A percentile compares a stretch with the other conserved stretches of the same genome.
These are phyloP conservation scores for Channa argus DNA, from an alignment of 2,113 vertebrate genomes.

Conservation along the genomic window DNA sequence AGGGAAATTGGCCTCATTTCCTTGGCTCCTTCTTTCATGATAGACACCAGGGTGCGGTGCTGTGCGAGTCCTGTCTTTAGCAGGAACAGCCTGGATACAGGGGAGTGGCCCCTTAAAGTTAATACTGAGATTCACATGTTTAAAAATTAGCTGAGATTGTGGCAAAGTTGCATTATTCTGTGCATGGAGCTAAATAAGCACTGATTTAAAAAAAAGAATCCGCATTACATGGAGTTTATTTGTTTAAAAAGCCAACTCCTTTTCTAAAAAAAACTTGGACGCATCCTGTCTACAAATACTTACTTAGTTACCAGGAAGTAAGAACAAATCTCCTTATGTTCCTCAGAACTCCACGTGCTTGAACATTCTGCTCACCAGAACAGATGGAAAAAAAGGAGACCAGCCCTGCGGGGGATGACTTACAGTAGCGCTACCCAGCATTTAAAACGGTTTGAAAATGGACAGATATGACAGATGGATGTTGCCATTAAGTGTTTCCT, in stretches of 20 bases:
- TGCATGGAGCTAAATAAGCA: not conserved
- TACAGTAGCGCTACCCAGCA: not conserved
- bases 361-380: slow-evolving; percentile 16
- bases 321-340: slow-evolving; percentile 25
- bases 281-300: too few relatives aligned
- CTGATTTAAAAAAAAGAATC: not conserved
- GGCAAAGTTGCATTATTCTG: not conserved
- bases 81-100: slow-evolving; percentile 13
- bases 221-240: not conserved
- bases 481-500: slow-evolving; percentile 20
- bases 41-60: slow-evolving; percentile 30
- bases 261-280: not conserved
- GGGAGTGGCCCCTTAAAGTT: not conserved
- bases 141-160: not conserved
- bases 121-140: too few relatives aligned
- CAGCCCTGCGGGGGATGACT: slow-evolving; percentile 7
- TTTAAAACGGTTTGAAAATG: slow-evolving; percentile 19
- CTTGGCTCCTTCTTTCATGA: slow-evolving; percentile 70
- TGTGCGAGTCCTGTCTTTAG: slow-evolving; percentile 21
- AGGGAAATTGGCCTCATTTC: slow-evolving; percentile 79
- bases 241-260: not conserved
- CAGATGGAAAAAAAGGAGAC: not conserved
- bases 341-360: not conserved
- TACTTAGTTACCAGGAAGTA: too few relatives aligned
- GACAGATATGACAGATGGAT: slow-evolving; percentile 32